Conservation (phyloP, 2,888 invertebrate genomes). For the Lutraria lutraria region DNA sequence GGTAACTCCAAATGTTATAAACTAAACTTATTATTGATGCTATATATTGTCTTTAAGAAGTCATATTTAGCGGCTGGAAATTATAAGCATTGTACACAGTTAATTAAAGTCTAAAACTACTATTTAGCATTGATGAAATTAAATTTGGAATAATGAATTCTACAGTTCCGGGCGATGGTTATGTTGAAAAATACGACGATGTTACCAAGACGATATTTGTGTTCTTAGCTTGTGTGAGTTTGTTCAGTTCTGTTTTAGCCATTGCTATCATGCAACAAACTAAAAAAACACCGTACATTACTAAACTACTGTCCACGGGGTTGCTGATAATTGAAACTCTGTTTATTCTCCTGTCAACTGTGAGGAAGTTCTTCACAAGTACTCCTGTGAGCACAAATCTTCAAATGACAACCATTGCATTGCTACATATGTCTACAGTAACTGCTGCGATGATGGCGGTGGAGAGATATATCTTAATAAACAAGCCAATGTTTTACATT, state of each 20-base stretch:
- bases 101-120: too few relatives aligned
- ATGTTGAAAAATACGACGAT: background rate
- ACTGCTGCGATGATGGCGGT: conserved; percentile 22
- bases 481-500: conserved; percentile 27
- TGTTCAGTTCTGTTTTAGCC: background rate
- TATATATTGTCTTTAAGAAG: background rate
- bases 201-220: background rate
- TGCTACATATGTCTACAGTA: background rate
- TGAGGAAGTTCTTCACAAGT: conserved; percentile 17
- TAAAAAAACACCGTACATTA: conserved; percentile 14
- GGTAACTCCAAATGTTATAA: too few relatives aligned
- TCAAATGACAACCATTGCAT: background rate
- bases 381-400: background rate
- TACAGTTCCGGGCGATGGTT: background rate
- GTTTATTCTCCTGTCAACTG: conserved; percentile 1
- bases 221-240: background rate
- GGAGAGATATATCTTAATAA: conserved; percentile 21
- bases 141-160: background rate
- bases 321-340: conserved; percentile 7
- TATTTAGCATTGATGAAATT: background rate
- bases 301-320: conserved; percentile 16
- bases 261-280: background rate
- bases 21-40: too few relatives aligned
- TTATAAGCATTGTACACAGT: too few relatives aligned
- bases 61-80: too few relatives aligned